phyloP scores from a whole-genome alignment of 2,113 vertebrate species.

The Coptodon rendalli region DNA sequence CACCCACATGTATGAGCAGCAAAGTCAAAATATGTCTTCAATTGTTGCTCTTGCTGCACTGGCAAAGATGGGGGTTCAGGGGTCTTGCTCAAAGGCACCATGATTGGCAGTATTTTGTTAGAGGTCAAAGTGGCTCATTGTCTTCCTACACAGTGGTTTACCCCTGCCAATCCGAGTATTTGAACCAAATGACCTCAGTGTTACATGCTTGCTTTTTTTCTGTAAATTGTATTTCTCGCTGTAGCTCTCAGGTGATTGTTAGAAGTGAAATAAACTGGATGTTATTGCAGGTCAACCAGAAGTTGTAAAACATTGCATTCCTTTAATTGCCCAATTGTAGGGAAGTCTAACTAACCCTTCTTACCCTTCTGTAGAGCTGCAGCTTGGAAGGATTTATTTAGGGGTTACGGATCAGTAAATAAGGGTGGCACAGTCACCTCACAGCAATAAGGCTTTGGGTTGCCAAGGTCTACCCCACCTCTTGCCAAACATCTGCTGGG shows the following conservation, averaged over 20 bases:
- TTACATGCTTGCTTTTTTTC: neutral
- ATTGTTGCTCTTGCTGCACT: neutral
- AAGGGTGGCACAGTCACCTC: neutral
- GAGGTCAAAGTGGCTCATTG: conserved; percentile 25
- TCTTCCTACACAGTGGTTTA: neutral
- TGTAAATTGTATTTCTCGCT: neutral
- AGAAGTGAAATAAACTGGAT: neutral
- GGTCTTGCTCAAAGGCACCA: neutral
- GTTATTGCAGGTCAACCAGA: neutral
- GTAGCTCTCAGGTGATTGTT: neutral
- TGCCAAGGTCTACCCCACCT: neutral
- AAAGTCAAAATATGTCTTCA: neutral
- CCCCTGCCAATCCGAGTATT: neutral
- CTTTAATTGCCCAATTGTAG: neutral
- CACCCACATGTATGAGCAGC: neutral
- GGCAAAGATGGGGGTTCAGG: neutral
- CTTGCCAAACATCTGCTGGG: neutral
- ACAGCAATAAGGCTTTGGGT: neutral
- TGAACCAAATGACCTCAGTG: conserved; percentile 10
- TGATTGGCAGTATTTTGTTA: neutral
- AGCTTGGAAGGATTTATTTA: neutral
- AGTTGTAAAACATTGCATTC: neutral
- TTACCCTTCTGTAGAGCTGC: neutral
- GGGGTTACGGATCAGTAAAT: neutral
- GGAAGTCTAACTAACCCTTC: neutral